Evolutionary conservation across 2,888 invertebrate species (phyloP), one percentile per base, ranked within the genome.

Genomic region (Boloria euphrosyne): DNA sequence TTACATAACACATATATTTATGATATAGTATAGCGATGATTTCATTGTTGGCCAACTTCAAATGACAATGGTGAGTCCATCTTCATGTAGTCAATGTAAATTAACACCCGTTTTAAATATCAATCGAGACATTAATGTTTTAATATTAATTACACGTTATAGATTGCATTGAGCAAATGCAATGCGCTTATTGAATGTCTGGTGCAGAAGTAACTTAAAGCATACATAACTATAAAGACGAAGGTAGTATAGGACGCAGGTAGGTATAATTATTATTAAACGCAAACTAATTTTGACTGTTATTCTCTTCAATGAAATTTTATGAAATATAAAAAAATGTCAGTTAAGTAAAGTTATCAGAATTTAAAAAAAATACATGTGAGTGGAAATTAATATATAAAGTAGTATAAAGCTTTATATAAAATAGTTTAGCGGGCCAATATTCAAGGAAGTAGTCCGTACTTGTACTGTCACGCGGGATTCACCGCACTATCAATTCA

Each of bases 11-110:
- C 47, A 16, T 16, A 38, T 0, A 22, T 47, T 50, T 38, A 51
- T 64, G 16, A 62, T 52, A 52, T 58, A 62, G 57, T 52, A 52
- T 58, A 62, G 57, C 57, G 67, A 63, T 67, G 67, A 67, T 59
- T 59, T 67, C 67, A 67, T 50, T 63, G 62, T 58, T 49, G 58
- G 47, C 62, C 67, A 59, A 59, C 62, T 62, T 54, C 46, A 53
- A 17, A 52, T 50, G 16, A 67, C 58, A 55, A 61, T 61, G 47
- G 47, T 46, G 31, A 27, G 54, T 17, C 43, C 50, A 27, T 59
- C 38, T 27, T 17, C 27, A 27, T 38, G n/a, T 44, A 17, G 27
- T 43, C 27, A 13, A 50, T 58, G 44, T 14, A 55, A 55, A 50
- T 60, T 27, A 31, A 54, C 18, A 55, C 27, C 17, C 18, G 38